Evolutionary conservation across 2,113 vertebrate genomes (phyloP), one percentile per base, ranked within the genome.

Genomic region (Ellobius talpinus): DNA sequence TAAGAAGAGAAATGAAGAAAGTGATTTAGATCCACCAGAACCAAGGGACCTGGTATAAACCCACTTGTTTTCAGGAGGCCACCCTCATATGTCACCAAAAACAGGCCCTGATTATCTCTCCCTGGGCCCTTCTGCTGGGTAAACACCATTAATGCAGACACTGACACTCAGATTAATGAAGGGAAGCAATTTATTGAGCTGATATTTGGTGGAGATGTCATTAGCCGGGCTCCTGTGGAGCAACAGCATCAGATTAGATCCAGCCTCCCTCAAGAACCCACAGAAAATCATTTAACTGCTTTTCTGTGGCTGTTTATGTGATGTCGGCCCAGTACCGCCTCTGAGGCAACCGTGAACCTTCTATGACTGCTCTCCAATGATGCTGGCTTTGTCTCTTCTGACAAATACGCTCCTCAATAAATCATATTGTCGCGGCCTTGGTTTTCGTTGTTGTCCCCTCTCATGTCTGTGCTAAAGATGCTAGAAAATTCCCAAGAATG

Each of bases 141-240:
- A 89, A 96, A 94, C 65, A 91, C 36, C 96, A 97, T 96, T 97
- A 97, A 85, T 76, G 76, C 70, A 91, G 89, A 97, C 65, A 81
- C 36, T 33, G 65, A 95, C 96, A 96, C 86, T 84, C 94, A 93
- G 97, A 98, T 96, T 97, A 98, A 98, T 96, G 96, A 97, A 96
- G 82, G 96, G 94, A 97, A 97, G 89, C 93, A 79, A 96, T 94
- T 97, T 97, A 97, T 98, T 97, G 97, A 98, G 93, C 96, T 96
- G 95, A 96, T 98, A 96, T 96, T 97, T 96, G 94, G 94, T 94
- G 87, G 78, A 96, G 92, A 97, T 94, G 95, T 96, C 97, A 97
- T 97, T 97, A 97, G 87, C 65, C 82, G 73, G 0, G 0, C 74
- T 95, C 90, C 91, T 84, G 93, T 76, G 73, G 73, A 93, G 68